These are phyloP conservation scores for Drosophila erecta DNA, from an alignment of 1,140 invertebrate species.

Conservation along the genomic window DNA sequence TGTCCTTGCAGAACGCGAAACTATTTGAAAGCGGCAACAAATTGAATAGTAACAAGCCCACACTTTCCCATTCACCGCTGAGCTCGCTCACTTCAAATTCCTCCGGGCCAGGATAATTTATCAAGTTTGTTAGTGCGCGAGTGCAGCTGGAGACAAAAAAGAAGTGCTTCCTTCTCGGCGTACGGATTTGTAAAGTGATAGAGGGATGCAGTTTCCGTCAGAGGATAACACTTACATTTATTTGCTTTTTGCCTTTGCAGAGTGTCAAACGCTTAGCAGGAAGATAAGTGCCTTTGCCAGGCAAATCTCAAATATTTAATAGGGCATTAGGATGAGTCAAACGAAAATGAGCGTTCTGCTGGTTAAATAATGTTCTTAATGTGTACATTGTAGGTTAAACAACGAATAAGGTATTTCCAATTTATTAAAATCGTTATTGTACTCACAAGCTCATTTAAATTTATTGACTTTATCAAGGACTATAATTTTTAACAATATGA, in stretches of 20 bases:
- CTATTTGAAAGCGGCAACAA: conserved; percentile 49
- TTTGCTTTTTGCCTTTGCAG: conserved; percentile 26
- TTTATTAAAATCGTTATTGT: too few relatives aligned
- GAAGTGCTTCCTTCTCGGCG: not conserved
- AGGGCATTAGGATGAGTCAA: not conserved
- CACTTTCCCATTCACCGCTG: conserved; percentile 39
- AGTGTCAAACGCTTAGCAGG: conserved; percentile 26
- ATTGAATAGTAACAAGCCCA: conserved; percentile 67
- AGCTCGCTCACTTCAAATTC: conserved; percentile 20
- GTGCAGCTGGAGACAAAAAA: conserved; percentile 26
- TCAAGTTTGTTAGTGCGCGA: conserved; percentile 41
- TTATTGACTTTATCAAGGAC: not conserved
- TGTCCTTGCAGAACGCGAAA: conserved; percentile 32
- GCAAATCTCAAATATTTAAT: conserved; percentile 5
- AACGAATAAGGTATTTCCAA: not conserved
- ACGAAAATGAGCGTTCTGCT: not conserved
- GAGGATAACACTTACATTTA: conserved; percentile 51
- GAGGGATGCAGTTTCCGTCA: conserved; percentile 23
- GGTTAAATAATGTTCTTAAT: not conserved
- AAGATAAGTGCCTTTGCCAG: conserved; percentile 2
- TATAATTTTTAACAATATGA: not conserved
- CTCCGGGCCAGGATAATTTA: conserved; percentile 35
- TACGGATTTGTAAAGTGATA: conserved; percentile 39
- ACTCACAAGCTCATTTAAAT: not conserved
- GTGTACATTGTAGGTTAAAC: too few relatives aligned